Conservation (phyloP, 1,140 invertebrate species). For the Nilaparvata lugens region DNA sequence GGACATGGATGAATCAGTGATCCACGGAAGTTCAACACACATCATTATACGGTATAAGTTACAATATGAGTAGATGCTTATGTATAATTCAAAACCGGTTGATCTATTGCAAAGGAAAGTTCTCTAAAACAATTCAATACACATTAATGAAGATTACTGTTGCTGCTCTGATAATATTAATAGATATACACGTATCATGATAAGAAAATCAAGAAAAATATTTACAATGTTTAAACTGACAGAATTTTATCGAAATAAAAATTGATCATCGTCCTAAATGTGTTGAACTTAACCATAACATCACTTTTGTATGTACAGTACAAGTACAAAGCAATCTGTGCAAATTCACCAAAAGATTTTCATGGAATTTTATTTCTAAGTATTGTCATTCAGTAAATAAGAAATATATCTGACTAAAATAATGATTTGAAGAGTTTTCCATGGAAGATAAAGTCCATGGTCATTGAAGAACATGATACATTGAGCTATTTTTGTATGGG, state of each 20-base stretch:
- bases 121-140: too few relatives aligned
- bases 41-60: too few relatives aligned
- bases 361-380: slow-evolving; percentile 10
- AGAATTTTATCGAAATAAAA: too few relatives aligned
- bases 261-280: not conserved
- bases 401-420: not conserved
- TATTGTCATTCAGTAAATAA: slow-evolving; percentile 15
- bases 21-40: not conserved
- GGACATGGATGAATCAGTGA: slow-evolving; percentile 2
- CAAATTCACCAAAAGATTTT: slow-evolving; percentile 2
- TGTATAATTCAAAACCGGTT: too few relatives aligned
- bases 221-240: too few relatives aligned
- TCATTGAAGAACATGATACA: slow-evolving; percentile 13
- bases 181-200: too few relatives aligned
- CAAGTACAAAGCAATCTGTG: not conserved
- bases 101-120: too few relatives aligned
- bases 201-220: too few relatives aligned
- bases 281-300: slow-evolving; percentile 1
- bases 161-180: too few relatives aligned
- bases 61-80: too few relatives aligned
- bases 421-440: not conserved
- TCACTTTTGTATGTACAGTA: slow-evolving; percentile 3
- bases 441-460: slow-evolving; percentile 3
- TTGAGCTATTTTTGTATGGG: slow-evolving; percentile 15
- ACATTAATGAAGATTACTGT: too few relatives aligned